Evolutionary conservation across 1,140 invertebrate species (phyloP).

Genomic region (Cryptotermes secundus): DNA sequence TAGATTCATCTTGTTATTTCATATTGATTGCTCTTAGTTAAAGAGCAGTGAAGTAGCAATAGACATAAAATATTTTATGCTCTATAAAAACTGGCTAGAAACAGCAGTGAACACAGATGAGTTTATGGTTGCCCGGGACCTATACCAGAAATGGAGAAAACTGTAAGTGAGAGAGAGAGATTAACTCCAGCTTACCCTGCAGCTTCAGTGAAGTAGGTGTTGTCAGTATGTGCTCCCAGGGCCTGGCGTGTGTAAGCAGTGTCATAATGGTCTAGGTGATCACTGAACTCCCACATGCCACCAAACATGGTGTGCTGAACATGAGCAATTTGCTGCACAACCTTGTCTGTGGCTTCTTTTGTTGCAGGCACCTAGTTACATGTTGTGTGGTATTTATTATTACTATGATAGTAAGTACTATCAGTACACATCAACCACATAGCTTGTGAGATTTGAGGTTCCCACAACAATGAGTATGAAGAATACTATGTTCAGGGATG

Average conservation of each 20-base stretch:
- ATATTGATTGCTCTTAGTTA: too few relatives aligned
- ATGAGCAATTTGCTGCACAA: slow-evolving; percentile 54
- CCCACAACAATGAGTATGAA: too few relatives aligned
- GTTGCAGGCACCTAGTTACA: slow-evolving; percentile 48
- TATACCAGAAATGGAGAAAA: background rate
- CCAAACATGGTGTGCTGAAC: slow-evolving; percentile 65
- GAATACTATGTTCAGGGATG: too few relatives aligned
- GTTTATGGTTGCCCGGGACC: too few relatives aligned
- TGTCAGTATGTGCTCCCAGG: slow-evolving; percentile 62
- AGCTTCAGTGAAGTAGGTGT: slow-evolving; percentile 71
- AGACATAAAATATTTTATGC: too few relatives aligned
- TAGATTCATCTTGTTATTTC: too few relatives aligned
- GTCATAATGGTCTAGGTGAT: slow-evolving; percentile 58
- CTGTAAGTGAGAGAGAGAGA: background rate
- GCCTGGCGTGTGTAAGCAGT: slow-evolving; percentile 61
- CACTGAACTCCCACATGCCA: slow-evolving; percentile 61
- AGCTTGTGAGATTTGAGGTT: too few relatives aligned
- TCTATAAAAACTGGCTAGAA: too few relatives aligned
- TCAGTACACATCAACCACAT: too few relatives aligned
- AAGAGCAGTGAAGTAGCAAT: too few relatives aligned
- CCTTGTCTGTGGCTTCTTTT: slow-evolving; percentile 53
- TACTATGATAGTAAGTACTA: too few relatives aligned
- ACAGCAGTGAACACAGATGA: too few relatives aligned
- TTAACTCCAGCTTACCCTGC: slow-evolving; percentile 55
- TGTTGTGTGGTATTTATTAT: background rate